Conservation (phyloP, 2,888 invertebrate genomes). For the Acanthacorydalis orientalis region DNA sequence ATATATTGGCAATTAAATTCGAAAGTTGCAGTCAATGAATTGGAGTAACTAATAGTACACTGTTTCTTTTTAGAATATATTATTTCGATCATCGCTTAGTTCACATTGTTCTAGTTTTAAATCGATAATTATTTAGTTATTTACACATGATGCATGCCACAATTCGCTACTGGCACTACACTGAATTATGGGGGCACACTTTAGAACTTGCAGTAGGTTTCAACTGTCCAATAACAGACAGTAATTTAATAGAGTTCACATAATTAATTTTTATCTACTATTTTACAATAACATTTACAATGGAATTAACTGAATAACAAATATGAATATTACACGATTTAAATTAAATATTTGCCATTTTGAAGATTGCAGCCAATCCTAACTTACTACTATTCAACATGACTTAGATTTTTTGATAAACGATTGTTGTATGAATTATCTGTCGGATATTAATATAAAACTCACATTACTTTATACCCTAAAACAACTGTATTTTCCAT, state of each 20-base stretch:
- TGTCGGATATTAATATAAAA: too few species aligned
- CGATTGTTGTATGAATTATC: too few species aligned
- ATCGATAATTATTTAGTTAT: not conserved
- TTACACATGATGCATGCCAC: too few species aligned
- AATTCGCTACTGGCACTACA: not conserved
- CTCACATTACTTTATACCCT: too few species aligned
- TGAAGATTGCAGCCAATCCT: too few species aligned
- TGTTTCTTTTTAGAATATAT: constrained; percentile 1
- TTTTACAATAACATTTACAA: not conserved
- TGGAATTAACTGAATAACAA: too few species aligned
- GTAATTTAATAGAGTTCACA: not conserved
- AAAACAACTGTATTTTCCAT: too few species aligned
- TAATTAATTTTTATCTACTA: not conserved
- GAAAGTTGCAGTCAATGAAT: constrained; percentile 1
- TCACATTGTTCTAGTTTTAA: not conserved
- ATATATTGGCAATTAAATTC: constrained; percentile 6
- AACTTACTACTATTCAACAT: too few species aligned
- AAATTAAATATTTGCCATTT: too few species aligned
- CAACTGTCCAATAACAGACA: not conserved
- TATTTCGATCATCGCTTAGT: not conserved
- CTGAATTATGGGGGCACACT: constrained; percentile 2
- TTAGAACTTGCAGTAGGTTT: not conserved
- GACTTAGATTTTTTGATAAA: too few species aligned
- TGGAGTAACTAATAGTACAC: not conserved
- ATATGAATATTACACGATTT: too few species aligned